Evolutionary conservation across 2,113 vertebrate species (phyloP), one percentile per base, ranked within the genome.

Genomic region (Ameiurus melas): DNA sequence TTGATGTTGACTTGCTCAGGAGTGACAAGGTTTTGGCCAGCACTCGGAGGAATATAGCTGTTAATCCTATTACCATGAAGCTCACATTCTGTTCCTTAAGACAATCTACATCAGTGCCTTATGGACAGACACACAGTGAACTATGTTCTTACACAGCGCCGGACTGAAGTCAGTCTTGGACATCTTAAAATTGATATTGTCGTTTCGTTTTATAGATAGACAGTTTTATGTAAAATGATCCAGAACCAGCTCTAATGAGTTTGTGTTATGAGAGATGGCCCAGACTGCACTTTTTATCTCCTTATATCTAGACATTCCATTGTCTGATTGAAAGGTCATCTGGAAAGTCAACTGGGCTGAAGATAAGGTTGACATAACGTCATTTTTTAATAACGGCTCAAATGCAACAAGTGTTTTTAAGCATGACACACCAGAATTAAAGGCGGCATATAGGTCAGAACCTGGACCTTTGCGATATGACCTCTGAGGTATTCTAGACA

Each of bases 401-500:
- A 57, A 27, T 77, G 17, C n/a, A 47, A 17, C 62, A 83, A 80
- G 43, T 90, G 71, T 90, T 90, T 89, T 25, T 12, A 87, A 75
- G 51, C 30, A 86, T 86, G 68, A 62, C 27, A 82, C 85, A 88
- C 64, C 82, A 55, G 53, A 81, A 83, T 66, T 47, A 60, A 87
- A 25, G 80, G 20, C 75, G 86, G 19, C 19, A 85, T 39, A 86
- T 66, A 82, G 75, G 66, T 81, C 71, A 77, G 68, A 51, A 80
- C n/a, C 78, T 68, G 86, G 87, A 83, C 70, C 77, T 75, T 85
- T 58, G 70, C 85, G 75, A 66, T 60, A 82, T 89, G 79, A 91
- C 83, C 82, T 51, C 17, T n/a, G 57, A 89, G 75, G 55, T 85
- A 86, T 89, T 89, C 80, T 84, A 87, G 75, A 86, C 85, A 87